Conservation (phyloP, 1,140 invertebrate genomes). For the Diuraphis noxia region DNA sequence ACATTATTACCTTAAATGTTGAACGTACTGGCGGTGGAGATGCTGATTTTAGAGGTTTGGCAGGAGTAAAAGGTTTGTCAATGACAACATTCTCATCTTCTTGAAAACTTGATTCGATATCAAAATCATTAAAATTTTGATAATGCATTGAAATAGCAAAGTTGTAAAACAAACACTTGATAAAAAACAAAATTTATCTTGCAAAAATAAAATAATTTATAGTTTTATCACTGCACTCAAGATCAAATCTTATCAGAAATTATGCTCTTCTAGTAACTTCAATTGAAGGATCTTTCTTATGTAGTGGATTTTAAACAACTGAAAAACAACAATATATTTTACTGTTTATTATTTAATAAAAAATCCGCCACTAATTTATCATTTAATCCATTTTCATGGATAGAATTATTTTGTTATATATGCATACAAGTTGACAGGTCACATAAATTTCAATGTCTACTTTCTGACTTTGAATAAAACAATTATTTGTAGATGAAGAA, state of each 20-base stretch:
- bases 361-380: not conserved
- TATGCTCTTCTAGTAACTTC: constrained; percentile 14
- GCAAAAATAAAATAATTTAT: not conserved
- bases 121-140: constrained; percentile 49
- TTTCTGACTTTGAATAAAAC: not conserved
- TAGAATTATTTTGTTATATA: not conserved
- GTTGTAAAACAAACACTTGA: not conserved
- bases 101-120: constrained; percentile 48
- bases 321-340: constrained; percentile 42
- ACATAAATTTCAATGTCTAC: not conserved
- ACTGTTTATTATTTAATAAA: not conserved
- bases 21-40: constrained; percentile 36
- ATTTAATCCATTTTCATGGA: not conserved
- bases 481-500: not conserved
- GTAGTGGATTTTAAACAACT: constrained; percentile 9
- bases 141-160: constrained; percentile 24
- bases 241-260: constrained; percentile 5
- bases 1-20: constrained; percentile 42
- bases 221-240: constrained; percentile 23
- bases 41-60: constrained; percentile 2
- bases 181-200: not conserved
- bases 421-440: not conserved
- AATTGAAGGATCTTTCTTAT: constrained; percentile 22
- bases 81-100: constrained; percentile 47
- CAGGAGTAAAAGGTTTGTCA: constrained; percentile 43